Percentiles rank a stretch among this genome's conserved stretches.
Conservation (phyloP, 2,888 invertebrate species). For the Ormyrus nitidulus region DNA sequence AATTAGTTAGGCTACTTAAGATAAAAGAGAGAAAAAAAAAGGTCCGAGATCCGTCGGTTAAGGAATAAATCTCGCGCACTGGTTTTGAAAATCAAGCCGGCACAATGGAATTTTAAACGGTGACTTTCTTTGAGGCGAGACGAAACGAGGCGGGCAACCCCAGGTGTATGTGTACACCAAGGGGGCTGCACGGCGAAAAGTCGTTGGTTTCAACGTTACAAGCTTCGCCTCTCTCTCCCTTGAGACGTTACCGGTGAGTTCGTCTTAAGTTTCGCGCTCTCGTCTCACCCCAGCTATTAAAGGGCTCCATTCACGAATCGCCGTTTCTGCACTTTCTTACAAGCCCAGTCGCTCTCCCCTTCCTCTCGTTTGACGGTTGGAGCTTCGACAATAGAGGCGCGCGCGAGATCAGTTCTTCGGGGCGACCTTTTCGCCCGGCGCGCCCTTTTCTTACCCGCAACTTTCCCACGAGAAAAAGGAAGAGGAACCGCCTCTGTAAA, state of each 20-base stretch:
- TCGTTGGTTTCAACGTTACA: conserved; percentile 41
- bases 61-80: too few relatives aligned
- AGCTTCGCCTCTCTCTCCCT: conserved; percentile 37
- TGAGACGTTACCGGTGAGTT: conserved; percentile 50
- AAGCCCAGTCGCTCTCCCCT: conserved; percentile 40
- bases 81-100: too few relatives aligned
- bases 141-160: conserved; percentile 45
- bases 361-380: conserved; percentile 64
- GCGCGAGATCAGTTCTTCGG: conserved; percentile 37
- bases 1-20: conserved; percentile 32
- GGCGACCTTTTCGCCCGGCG: conserved; percentile 60
- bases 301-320: conserved; percentile 61
- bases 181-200: conserved; percentile 51
- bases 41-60: too few relatives aligned
- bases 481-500: conserved; percentile 30
- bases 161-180: background rate
- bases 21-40: background rate
- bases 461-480: conserved; percentile 64
- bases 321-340: conserved; percentile 63
- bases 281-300: conserved; percentile 58
- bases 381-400: conserved; percentile 67
- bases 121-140: conserved; percentile 5
- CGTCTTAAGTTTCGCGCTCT: conserved; percentile 61
- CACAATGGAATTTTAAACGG: background rate
- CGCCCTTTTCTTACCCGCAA: conserved; percentile 63